Conservation (phyloP, 2,113 vertebrate genomes). For the Gobius niger region DNA sequence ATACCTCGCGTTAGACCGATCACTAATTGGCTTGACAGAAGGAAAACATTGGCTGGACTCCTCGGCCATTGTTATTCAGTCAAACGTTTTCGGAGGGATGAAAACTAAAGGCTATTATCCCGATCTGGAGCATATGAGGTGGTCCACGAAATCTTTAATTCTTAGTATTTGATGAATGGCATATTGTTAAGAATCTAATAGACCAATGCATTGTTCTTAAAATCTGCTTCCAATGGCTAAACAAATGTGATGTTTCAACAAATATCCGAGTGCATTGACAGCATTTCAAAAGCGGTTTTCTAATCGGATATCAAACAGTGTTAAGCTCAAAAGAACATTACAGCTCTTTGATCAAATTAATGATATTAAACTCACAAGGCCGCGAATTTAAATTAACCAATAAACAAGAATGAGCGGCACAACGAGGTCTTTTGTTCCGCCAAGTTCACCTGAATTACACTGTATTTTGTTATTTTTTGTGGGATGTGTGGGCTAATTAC, state of each 20-base stretch:
- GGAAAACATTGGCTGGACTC: background rate
- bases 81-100: background rate
- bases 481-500: too few relatives aligned
- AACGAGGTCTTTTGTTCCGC: conserved; percentile 27
- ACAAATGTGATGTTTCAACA: background rate
- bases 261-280: background rate
- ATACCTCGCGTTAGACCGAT: background rate
- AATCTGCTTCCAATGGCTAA: background rate
- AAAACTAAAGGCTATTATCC: background rate
- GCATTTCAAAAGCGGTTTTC: conserved; percentile 11
- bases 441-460: background rate
- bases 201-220: background rate
- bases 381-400: conserved; percentile 4
- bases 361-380: conserved; percentile 15
- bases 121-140: background rate
- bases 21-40: background rate
- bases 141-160: background rate
- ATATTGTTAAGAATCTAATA: background rate
- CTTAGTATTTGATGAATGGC: background rate
- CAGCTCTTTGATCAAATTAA: conserved; percentile 19
- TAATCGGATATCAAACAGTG: conserved; percentile 4
- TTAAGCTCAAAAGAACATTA: conserved; percentile 12
- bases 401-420: background rate
- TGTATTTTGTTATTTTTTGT: too few relatives aligned
- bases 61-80: background rate